These are phyloP conservation scores for Dicyrtoma fusca DNA, from an alignment of 2,888 invertebrate species.

Conservation along the genomic window DNA sequence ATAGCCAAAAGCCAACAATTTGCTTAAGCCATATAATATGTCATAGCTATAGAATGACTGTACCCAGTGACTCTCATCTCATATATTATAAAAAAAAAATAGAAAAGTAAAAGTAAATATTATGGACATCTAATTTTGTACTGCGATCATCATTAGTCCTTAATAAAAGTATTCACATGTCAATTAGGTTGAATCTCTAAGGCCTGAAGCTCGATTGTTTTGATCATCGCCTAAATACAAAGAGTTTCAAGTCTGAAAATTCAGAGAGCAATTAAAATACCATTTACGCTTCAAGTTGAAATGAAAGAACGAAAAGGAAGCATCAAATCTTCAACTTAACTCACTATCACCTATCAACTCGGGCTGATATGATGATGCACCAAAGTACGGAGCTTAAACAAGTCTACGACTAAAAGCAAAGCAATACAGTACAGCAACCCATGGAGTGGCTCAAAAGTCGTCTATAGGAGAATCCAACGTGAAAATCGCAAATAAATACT, in stretches of 20 bases:
- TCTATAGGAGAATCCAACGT: neutral
- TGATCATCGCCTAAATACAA: constrained; percentile 21
- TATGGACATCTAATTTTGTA: constrained; percentile 9
- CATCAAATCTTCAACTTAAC: neutral
- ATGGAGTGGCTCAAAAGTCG: too few species aligned
- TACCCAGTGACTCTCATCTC: too few species aligned
- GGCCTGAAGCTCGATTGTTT: constrained; percentile 27
- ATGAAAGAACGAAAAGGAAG: too few species aligned
- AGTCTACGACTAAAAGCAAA: too few species aligned
- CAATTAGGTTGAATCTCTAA: constrained; percentile 20
- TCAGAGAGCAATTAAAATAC: constrained; percentile 30
- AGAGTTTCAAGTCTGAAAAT: neutral
- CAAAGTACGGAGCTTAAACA: too few species aligned
- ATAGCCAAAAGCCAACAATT: too few species aligned
- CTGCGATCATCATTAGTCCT: constrained; percentile 27
- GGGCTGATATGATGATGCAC: too few species aligned
- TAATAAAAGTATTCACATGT: constrained; percentile 34
- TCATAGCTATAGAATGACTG: too few species aligned
- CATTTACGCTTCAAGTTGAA: constrained; percentile 22
- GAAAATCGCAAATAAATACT: too few species aligned
- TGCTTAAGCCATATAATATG: too few species aligned
- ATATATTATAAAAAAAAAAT: neutral
- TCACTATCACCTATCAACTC: neutral
- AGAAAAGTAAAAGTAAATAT: constrained; percentile 26
- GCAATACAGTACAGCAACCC: too few species aligned